These are phyloP conservation scores for Gephyroberyx darwinii DNA, from an alignment of 2,797 vertebrate genomes.

Conservation along the genomic window DNA sequence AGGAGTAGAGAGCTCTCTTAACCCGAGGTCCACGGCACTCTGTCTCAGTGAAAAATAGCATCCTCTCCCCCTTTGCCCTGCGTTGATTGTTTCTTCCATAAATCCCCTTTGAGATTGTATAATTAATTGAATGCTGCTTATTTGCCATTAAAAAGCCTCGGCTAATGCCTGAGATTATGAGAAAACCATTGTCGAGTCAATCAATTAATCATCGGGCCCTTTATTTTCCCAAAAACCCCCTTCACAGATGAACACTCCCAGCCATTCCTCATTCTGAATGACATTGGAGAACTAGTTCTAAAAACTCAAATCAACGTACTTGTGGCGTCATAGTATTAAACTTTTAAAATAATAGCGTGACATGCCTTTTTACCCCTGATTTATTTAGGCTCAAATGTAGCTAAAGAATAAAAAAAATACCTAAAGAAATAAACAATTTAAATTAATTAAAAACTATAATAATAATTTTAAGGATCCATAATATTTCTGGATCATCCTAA, in stretches of 20 bases:
- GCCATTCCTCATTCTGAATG: conserved; percentile 54
- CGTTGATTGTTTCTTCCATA: conserved; percentile 78
- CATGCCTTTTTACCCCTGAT: too few relatives aligned
- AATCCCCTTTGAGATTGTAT: conserved; percentile 79
- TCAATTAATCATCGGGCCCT: conserved; percentile 76
- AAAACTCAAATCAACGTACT: conserved; percentile 28
- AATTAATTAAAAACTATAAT: too few relatives aligned
- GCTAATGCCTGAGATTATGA: conserved; percentile 78
- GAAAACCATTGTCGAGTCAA: conserved; percentile 71
- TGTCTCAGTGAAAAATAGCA: conserved; percentile 77
- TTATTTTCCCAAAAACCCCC: conserved; percentile 58
- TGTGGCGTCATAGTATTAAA: background rate
- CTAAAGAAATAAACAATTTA: too few relatives aligned
- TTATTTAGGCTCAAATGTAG: too few relatives aligned
- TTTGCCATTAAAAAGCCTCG: conserved; percentile 76
- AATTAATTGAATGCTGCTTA: conserved; percentile 81
- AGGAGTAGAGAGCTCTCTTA: conserved; percentile 52
- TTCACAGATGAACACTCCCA: conserved; percentile 75
- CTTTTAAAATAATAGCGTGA: background rate
- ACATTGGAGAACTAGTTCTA: conserved; percentile 54
- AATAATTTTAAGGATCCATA: too few relatives aligned
- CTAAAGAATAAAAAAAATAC: too few relatives aligned
- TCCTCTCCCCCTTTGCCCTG: conserved; percentile 63
- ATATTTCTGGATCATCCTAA: too few relatives aligned
- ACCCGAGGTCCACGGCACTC: conserved; percentile 65